phyloP scores from a whole-genome alignment of 35 echinoderm and acorn worm species.

The Ptychodera flava region DNA sequence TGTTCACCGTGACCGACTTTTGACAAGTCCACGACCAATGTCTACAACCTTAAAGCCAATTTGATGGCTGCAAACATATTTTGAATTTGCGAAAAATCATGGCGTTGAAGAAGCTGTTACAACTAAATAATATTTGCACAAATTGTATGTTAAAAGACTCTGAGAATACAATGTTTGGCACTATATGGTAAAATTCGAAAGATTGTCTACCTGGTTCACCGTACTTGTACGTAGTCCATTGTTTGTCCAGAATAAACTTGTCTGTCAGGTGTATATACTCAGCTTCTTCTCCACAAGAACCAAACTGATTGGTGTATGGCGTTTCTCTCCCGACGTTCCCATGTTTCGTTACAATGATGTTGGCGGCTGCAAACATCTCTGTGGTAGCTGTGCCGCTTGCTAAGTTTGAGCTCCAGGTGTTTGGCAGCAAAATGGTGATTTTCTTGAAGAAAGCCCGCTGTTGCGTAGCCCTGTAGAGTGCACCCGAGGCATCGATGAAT shows the following conservation, averaged over 20 bases:
- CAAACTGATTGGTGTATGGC: constrained; percentile 16
- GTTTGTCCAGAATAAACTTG: neutral
- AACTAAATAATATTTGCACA: too few relatives aligned
- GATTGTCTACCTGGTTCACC: constrained; percentile 16
- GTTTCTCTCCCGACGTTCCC: neutral
- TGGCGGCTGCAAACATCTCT: constrained; percentile 11
- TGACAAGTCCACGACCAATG: too few relatives aligned
- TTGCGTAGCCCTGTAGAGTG: constrained; percentile 18
- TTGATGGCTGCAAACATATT: too few relatives aligned
- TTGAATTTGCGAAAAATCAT: too few relatives aligned
- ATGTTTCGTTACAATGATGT: constrained; percentile 9
- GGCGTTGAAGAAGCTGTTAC: too few relatives aligned
- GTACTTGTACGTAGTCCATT: neutral
- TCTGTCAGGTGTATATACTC: constrained; percentile 16
- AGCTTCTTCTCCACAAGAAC: constrained; percentile 25
- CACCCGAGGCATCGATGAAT: constrained; percentile 13
- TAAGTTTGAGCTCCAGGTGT: neutral
- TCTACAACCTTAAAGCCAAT: too few relatives aligned
- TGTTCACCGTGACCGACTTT: too few relatives aligned
- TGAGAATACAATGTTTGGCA: too few relatives aligned
- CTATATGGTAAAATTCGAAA: too few relatives aligned
- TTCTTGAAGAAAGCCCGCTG: constrained; percentile 26
- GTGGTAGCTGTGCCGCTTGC: neutral
- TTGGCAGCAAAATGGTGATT: constrained; percentile 34
- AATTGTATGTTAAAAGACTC: too few relatives aligned